Conservation (phyloP, 1,140 invertebrate genomes). For the Drosophila azteca region DNA sequence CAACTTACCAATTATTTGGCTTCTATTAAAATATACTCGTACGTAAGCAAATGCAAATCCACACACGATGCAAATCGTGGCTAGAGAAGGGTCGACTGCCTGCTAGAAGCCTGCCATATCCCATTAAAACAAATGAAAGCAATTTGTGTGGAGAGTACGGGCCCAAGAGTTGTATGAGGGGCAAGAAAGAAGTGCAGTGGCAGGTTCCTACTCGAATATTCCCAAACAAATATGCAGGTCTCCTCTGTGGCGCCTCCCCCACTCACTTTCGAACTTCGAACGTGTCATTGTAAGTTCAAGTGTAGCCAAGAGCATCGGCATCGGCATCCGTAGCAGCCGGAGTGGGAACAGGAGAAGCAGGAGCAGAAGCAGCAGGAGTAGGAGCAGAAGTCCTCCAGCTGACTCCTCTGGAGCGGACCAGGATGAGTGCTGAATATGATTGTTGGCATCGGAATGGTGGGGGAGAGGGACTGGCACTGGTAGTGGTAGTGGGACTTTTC, state of each 20-base stretch:
- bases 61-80: slow-evolving; percentile 11
- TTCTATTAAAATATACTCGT: slow-evolving; percentile 3
- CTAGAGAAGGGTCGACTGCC: background rate
- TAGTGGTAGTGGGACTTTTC: slow-evolving; percentile 12
- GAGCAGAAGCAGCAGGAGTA: slow-evolving; percentile 14
- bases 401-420: slow-evolving; percentile 37
- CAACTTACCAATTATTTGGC: slow-evolving; percentile 10
- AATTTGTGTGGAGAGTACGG: slow-evolving; percentile 56
- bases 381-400: slow-evolving; percentile 34
- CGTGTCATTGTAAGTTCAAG: slow-evolving; percentile 82
- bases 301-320: slow-evolving; percentile 58
- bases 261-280: slow-evolving; percentile 57
- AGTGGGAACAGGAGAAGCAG: slow-evolving; percentile 12
- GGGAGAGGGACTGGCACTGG: background rate
- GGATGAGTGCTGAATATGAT: slow-evolving; percentile 44
- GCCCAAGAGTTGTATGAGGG: slow-evolving; percentile 13
- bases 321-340: slow-evolving; percentile 7
- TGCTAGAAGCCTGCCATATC: slow-evolving; percentile 6
- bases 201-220: slow-evolving; percentile 48
- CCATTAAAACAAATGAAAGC: slow-evolving; percentile 77
- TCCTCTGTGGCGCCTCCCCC: background rate
- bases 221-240: slow-evolving; percentile 68
- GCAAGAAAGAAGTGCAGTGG: slow-evolving; percentile 30
- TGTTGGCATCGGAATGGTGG: slow-evolving; percentile 25
- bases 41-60: slow-evolving; percentile 3